phyloP scores from a whole-genome alignment of 2,888 invertebrate genomes.

The Oxystoma pomonae region DNA sequence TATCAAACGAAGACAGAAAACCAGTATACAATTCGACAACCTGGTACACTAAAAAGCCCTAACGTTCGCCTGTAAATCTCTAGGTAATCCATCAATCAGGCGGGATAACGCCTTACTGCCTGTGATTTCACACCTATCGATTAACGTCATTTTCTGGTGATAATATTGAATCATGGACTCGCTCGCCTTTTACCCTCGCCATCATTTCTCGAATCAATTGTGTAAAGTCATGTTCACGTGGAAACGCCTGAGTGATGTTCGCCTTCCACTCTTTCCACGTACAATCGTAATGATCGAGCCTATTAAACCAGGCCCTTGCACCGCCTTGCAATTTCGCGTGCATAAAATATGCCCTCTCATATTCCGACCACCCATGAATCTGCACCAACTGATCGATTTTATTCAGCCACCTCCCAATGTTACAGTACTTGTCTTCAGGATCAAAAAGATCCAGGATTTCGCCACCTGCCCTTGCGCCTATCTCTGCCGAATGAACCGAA shows the following conservation, averaged over 20 bases:
- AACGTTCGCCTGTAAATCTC: slow-evolving; percentile 23
- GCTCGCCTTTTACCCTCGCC: slow-evolving; percentile 26
- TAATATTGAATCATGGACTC: slow-evolving; percentile 36
- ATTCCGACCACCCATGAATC: slow-evolving; percentile 27
- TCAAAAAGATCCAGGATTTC: too few species aligned
- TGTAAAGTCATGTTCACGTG: slow-evolving; percentile 30
- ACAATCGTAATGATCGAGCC: too few species aligned
- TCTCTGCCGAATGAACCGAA: too few species aligned
- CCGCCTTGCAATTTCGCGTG: slow-evolving; percentile 20
- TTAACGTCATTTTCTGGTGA: slow-evolving; percentile 30
- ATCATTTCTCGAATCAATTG: slow-evolving; percentile 32
- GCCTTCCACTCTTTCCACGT: slow-evolving; percentile 34
- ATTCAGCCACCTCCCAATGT: slow-evolving; percentile 23
- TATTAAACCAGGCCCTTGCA: slow-evolving; percentile 21
- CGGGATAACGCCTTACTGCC: slow-evolving; percentile 21
- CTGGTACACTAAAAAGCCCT: slow-evolving; percentile 16
- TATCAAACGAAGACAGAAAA: too few species aligned
- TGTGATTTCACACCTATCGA: slow-evolving; percentile 17
- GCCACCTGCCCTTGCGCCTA: too few species aligned
- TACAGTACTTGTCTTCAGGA: too few species aligned
- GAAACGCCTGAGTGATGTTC: slow-evolving; percentile 23
- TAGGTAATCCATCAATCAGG: slow-evolving; percentile 21
- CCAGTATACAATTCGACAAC: slow-evolving; percentile 14
- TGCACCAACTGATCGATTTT: slow-evolving; percentile 25
- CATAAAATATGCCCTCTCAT: slow-evolving; percentile 23